Conservation (phyloP, 2,888 invertebrate genomes). For the Synergus laeviventris region DNA sequence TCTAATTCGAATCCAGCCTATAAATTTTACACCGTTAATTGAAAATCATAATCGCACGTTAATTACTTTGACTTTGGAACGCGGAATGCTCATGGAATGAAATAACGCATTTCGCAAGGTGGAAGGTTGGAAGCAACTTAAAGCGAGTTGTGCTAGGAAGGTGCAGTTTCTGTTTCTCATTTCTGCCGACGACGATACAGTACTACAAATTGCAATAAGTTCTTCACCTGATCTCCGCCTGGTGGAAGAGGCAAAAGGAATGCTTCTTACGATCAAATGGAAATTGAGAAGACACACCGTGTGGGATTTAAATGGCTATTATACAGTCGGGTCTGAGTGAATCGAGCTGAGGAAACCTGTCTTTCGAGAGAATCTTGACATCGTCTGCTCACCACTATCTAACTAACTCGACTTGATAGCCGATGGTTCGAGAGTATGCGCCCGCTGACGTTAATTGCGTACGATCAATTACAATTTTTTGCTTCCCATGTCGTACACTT, state of each 20-base stretch:
- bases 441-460: constrained; percentile 56
- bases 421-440: constrained; percentile 43
- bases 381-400: constrained; percentile 43
- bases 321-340: constrained; percentile 34
- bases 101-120: constrained; percentile 17
- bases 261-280: constrained; percentile 41
- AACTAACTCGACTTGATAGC: constrained; percentile 50
- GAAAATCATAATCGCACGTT: constrained; percentile 3
- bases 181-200: constrained; percentile 8
- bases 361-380: constrained; percentile 45
- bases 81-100: not conserved
- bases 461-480: constrained; percentile 56
- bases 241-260: constrained; percentile 25
- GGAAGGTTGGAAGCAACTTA: not conserved
- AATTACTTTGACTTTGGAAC: not conserved
- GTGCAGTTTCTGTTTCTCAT: constrained; percentile 3
- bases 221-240: constrained; percentile 4
- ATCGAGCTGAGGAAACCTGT: constrained; percentile 49
- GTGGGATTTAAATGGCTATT: constrained; percentile 45
- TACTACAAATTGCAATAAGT: constrained; percentile 19
- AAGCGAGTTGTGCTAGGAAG: constrained; percentile 1
- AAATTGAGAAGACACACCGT: constrained; percentile 44
- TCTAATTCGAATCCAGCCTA: constrained; percentile 11
- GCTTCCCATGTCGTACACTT: constrained; percentile 7
- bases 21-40: constrained; percentile 5